These are phyloP conservation scores for Diorhabda carinulata DNA, from an alignment of 1,140 invertebrate species.

Conservation along the genomic window DNA sequence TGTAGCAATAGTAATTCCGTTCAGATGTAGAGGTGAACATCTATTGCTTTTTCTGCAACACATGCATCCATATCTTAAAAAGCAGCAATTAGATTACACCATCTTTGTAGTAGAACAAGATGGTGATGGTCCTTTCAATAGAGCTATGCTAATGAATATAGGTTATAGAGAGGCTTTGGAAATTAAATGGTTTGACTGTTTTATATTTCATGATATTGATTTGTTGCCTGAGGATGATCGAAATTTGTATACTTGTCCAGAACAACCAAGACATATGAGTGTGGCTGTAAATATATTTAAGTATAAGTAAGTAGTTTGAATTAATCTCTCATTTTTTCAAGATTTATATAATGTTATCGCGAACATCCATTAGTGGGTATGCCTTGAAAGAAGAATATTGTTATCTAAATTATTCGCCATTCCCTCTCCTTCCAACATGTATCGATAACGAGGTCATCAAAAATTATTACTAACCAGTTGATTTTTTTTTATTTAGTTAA, in stretches of 20 bases:
- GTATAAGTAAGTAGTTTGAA: constrained; percentile 62
- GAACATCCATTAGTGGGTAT: too few species aligned
- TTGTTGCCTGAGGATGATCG: constrained; percentile 87
- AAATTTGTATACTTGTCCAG: constrained; percentile 87
- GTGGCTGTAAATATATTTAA: constrained; percentile 87
- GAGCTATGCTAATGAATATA: constrained; percentile 93
- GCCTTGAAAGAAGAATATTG: too few species aligned
- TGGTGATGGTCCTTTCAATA: constrained; percentile 75
- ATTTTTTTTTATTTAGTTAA: too few species aligned
- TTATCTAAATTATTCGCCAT: too few species aligned
- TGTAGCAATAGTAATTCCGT: constrained; percentile 88
- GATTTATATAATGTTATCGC: too few species aligned
- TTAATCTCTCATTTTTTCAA: too few species aligned
- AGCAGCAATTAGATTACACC: constrained; percentile 87
- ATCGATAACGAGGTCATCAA: too few species aligned
- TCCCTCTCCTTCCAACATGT: too few species aligned
- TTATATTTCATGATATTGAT: constrained; percentile 95
- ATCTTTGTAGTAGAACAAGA: constrained; percentile 94
- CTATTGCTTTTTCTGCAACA: constrained; percentile 79
- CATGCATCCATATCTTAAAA: constrained; percentile 86
- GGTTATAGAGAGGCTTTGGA: constrained; percentile 84
- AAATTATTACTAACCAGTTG: too few species aligned
- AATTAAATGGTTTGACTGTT: constrained; percentile 77
- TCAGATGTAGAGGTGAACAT: constrained; percentile 79
- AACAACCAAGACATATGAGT: constrained; percentile 91